A percentile compares a stretch with the other conserved stretches of the same genome.
phyloP scores from a whole-genome alignment of 2,797 vertebrate genomes.

The Podargus strigoides region DNA sequence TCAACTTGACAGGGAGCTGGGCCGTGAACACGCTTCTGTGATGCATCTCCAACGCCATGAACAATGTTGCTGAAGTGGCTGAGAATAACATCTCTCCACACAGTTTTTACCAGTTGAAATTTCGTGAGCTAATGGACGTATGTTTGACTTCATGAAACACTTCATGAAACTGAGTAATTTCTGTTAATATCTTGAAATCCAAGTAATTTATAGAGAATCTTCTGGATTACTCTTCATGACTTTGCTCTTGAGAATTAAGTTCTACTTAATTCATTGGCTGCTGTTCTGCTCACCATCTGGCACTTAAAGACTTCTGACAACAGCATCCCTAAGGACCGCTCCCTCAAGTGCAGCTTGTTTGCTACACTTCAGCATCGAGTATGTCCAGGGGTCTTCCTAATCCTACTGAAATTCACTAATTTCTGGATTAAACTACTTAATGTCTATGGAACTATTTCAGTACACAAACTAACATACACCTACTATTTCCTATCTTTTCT shows the following conservation, averaged over 20 bases:
- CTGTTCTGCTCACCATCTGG: not conserved
- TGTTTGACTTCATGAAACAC: not conserved
- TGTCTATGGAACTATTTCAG: not conserved
- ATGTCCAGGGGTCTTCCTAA: not conserved
- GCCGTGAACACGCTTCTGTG: no score
- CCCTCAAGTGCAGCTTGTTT: not conserved
- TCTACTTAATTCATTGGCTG: not conserved
- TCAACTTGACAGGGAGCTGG: no score
- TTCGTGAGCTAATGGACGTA: not conserved
- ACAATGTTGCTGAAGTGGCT: not conserved
- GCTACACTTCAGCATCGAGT: not conserved
- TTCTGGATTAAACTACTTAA: not conserved
- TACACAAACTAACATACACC: not conserved
- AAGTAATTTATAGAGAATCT: not conserved
- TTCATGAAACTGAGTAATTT: not conserved
- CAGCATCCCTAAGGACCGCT: not conserved
- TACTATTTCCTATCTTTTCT: not conserved
- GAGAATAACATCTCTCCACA: not conserved
- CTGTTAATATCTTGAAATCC: not conserved
- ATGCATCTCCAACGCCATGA: not conserved
- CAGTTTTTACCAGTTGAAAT: not conserved
- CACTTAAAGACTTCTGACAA: not conserved
- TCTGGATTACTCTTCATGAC: not conserved
- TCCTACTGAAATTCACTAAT: not conserved
- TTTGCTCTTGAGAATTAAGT: not conserved